These are phyloP conservation scores for Teleiodes luculella DNA, from an alignment of 2,888 invertebrate species.

Conservation along the genomic window DNA sequence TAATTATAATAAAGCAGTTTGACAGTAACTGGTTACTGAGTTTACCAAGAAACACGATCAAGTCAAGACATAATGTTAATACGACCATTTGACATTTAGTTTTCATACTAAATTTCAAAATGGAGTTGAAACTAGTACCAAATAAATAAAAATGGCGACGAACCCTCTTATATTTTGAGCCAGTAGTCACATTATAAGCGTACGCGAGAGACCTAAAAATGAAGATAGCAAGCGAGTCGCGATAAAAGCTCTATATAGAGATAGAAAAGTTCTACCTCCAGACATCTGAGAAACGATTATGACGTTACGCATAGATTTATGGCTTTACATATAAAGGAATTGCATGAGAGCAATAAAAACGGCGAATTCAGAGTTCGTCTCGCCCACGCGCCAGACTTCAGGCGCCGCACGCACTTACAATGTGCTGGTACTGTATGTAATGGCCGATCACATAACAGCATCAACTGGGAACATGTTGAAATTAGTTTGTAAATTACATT, in stretches of 20 bases:
- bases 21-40: too few relatives aligned
- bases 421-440: neutral
- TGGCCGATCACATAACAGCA: neutral
- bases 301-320: constrained; percentile 38
- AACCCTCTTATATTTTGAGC: too few relatives aligned
- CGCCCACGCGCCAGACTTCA: constrained; percentile 68
- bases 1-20: too few relatives aligned
- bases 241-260: neutral
- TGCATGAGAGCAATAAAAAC: constrained; percentile 63
- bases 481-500: too few relatives aligned
- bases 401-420: constrained; percentile 54
- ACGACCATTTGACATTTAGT: too few relatives aligned
- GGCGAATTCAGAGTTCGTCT: constrained; percentile 54
- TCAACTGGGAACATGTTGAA: too few relatives aligned
- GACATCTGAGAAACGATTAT: constrained; percentile 27
- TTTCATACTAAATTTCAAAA: too few relatives aligned
- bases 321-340: constrained; percentile 49
- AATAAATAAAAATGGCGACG: neutral
- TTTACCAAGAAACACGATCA: too few relatives aligned
- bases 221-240: neutral
- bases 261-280: neutral
- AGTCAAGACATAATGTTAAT: too few relatives aligned
- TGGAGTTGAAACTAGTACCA: neutral
- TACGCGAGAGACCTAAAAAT: neutral
- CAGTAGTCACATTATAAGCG: too few relatives aligned